Conservation (phyloP, 1,140 invertebrate species). For the Aphaenogaster rudis region DNA sequence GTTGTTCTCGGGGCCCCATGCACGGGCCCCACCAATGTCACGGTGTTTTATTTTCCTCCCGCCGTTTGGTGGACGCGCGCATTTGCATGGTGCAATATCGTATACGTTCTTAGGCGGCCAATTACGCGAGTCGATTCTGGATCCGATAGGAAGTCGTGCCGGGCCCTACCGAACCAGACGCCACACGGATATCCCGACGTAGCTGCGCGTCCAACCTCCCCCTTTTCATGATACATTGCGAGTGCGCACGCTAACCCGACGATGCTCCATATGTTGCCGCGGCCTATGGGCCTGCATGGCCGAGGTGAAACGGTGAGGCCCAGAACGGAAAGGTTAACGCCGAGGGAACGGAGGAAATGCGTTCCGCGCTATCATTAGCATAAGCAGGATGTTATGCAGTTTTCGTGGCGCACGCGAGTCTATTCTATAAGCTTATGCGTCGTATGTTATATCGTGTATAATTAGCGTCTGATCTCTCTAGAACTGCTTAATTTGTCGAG, state of each 20-base stretch:
- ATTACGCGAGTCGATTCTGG: constrained; percentile 86
- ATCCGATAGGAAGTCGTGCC: constrained; percentile 82
- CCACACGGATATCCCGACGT: constrained; percentile 77
- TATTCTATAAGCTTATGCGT: constrained; percentile 51
- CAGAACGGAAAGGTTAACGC: constrained; percentile 65
- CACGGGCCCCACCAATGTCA: constrained; percentile 20
- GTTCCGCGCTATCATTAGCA: constrained; percentile 71
- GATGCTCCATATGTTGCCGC: constrained; percentile 81
- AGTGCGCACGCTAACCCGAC: constrained; percentile 82
- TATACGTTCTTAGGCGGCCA: constrained; percentile 86
- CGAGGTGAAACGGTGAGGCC: constrained; percentile 56
- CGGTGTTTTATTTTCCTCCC: constrained; percentile 78
- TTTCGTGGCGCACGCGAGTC: constrained; percentile 77
- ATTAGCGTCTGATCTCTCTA: constrained; percentile 22
- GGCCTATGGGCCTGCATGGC: constrained; percentile 36
- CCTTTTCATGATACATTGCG: constrained; percentile 85
- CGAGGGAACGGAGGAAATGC: constrained; percentile 51
- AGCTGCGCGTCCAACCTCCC: constrained; percentile 30
- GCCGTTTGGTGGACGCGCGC: constrained; percentile 77
- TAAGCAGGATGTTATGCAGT: constrained; percentile 74
- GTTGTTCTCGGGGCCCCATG: constrained; percentile 45
- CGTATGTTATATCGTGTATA: constrained; percentile 37
- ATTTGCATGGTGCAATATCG: constrained; percentile 87
- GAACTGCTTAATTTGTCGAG: constrained; percentile 24
- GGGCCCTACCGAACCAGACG: constrained; percentile 76